Evolutionary conservation across 2,113 vertebrate species (phyloP).

Genomic region (Passerina amoena): DNA sequence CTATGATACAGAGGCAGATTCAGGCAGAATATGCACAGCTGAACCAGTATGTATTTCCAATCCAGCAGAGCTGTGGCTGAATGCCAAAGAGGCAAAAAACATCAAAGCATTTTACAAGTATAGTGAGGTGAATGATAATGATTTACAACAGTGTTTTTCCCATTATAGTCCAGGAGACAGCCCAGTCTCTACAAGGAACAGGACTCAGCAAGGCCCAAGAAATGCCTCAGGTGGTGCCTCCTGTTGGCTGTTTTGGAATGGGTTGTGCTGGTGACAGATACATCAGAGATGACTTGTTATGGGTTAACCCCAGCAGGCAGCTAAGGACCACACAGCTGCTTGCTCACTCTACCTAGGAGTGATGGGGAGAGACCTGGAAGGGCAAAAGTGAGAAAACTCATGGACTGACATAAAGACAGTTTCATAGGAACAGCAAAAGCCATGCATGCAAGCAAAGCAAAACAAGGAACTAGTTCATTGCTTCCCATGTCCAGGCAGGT

Average conservation of each 20-base stretch:
- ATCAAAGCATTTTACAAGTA: not conserved
- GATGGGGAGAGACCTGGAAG: not conserved
- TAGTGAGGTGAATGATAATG: not conserved
- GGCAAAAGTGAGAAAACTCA: not conserved
- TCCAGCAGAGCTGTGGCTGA: not conserved
- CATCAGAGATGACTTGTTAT: too few species aligned
- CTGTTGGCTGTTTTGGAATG: not conserved
- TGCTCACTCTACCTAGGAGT: not conserved
- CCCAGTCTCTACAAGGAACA: not conserved
- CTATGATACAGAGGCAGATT: not conserved
- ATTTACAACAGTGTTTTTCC: not conserved
- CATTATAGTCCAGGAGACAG: not conserved
- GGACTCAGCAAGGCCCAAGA: not conserved
- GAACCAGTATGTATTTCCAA: not conserved
- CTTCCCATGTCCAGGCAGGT: not conserved
- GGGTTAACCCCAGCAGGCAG: not conserved
- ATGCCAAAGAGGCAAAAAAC: not conserved
- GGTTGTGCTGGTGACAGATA: not conserved
- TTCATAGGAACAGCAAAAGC: not conserved
- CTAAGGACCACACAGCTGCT: not conserved
- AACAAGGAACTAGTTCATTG: not conserved
- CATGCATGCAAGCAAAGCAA: not conserved
- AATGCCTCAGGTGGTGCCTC: not conserved
- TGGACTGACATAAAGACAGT: not conserved
- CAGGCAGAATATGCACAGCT: not conserved